phyloP scores from a whole-genome alignment of 2,888 invertebrate genomes.

The Eristalis pertinax region DNA sequence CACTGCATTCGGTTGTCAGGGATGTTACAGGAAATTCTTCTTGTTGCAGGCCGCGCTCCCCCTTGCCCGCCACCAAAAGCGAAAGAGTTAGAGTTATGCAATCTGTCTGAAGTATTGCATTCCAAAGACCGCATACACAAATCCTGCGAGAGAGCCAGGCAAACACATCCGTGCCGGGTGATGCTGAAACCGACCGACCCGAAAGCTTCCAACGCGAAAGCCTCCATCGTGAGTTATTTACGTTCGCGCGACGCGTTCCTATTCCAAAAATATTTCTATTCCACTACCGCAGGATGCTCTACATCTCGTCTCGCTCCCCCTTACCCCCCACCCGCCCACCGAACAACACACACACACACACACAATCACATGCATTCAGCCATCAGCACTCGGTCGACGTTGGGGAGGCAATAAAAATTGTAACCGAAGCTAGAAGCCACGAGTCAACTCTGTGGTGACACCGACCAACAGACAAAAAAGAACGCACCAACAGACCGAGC shows the following conservation, averaged over 20 bases:
- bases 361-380: constrained; percentile 31
- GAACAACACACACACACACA: no score
- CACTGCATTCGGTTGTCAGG: constrained; percentile 48
- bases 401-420: constrained; percentile 47
- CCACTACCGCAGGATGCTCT: constrained; percentile 45
- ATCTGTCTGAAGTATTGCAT: constrained; percentile 65
- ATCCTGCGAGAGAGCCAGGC: background rate
- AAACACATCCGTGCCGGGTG: constrained; percentile 42
- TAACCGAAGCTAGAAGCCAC: constrained; percentile 58
- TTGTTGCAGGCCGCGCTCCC: background rate
- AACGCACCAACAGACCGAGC: constrained; percentile 14
- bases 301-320: constrained; percentile 22
- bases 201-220: constrained; percentile 49
- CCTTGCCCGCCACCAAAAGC: background rate
- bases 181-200: constrained; percentile 50
- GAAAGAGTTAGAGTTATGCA: constrained; percentile 50
- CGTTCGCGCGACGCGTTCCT: constrained; percentile 67
- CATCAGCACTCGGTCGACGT: background rate
- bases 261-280: constrained; percentile 68
- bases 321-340: no score
- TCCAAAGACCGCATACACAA: constrained; percentile 57
- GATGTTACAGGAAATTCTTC: constrained; percentile 31
- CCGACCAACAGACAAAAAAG: constrained; percentile 12
- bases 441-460: constrained; percentile 66
- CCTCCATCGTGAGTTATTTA: constrained; percentile 66